Conservation (phyloP, 2,113 vertebrate species). For the Percina caprodes region DNA sequence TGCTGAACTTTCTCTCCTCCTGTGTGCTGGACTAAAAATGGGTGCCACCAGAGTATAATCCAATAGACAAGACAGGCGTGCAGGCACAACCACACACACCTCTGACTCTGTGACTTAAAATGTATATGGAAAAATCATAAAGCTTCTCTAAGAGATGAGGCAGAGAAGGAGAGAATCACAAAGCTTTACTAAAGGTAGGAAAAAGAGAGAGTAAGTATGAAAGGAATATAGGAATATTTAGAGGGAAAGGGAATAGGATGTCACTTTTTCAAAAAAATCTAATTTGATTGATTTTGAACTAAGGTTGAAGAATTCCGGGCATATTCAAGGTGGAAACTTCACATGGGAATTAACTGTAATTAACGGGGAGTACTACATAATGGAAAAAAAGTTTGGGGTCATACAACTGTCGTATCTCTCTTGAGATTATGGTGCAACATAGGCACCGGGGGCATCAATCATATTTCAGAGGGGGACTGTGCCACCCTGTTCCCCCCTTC, state of each 20-base stretch:
- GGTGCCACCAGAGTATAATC: slow-evolving; percentile 45
- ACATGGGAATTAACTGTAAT: too few species aligned
- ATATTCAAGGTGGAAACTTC: too few species aligned
- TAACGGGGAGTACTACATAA: too few species aligned
- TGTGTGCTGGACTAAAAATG: slow-evolving; percentile 49
- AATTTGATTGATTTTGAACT: too few species aligned
- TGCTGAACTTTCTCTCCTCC: slow-evolving; percentile 35
- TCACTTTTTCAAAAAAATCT: neutral
- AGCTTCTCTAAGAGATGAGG: slow-evolving; percentile 12
- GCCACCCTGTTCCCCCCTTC: too few species aligned
- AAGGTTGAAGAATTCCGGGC: too few species aligned
- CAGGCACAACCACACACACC: slow-evolving; percentile 10
- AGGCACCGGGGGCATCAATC: too few species aligned
- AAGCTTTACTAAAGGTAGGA: neutral
- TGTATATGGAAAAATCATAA: slow-evolving; percentile 22
- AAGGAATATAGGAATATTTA: neutral
- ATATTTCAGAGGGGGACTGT: too few species aligned
- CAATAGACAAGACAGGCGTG: slow-evolving; percentile 51
- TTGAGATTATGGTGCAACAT: neutral
- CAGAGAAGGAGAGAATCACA: neutral
- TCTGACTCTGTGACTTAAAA: slow-evolving; percentile 28
- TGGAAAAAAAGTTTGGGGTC: too few species aligned
- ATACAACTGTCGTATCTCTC: neutral
- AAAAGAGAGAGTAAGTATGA: too few species aligned
- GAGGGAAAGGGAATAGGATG: neutral